A percentile compares a stretch with the other conserved stretches of the same genome.
Evolutionary conservation across 1,140 invertebrate genomes (phyloP).

Genomic region (Panagrolaimus sp.): DNA sequence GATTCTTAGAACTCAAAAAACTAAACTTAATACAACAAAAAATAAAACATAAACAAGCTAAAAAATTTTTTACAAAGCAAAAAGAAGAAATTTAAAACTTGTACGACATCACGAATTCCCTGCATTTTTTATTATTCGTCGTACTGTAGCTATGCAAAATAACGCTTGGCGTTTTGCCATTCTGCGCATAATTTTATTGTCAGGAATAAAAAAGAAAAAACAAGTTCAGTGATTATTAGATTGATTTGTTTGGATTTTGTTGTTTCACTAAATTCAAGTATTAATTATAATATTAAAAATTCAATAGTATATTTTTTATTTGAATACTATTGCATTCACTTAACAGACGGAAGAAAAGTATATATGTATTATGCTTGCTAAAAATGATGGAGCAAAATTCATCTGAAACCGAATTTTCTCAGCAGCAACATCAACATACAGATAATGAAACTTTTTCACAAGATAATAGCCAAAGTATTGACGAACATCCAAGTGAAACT

Average conservation of each 20-base stretch:
- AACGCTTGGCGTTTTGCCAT: constrained; percentile 7
- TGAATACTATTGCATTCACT: background rate
- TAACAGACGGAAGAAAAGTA: background rate
- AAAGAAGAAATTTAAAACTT: too few relatives aligned
- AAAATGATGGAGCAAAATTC: background rate
- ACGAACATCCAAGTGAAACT: too few relatives aligned
- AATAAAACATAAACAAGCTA: background rate
- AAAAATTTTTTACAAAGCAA: background rate
- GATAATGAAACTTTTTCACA: too few relatives aligned
- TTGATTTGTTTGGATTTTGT: background rate
- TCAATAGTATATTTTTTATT: background rate
- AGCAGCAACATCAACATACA: too few relatives aligned
- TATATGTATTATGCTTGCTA: background rate
- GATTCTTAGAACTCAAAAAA: too few relatives aligned
- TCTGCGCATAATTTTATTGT: background rate
- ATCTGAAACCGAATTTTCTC: too few relatives aligned
- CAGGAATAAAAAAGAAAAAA: too few relatives aligned
- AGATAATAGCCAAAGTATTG: too few relatives aligned
- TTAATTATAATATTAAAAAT: too few relatives aligned
- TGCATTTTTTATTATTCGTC: background rate
- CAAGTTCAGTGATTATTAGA: too few relatives aligned
- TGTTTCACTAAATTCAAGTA: background rate
- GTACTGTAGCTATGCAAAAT: background rate
- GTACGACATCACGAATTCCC: background rate
- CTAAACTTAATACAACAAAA: background rate